Evolutionary conservation across 2,113 vertebrate species (phyloP), one percentile per base, ranked within the genome.

Genomic region (Scophthalmus maximus): DNA sequence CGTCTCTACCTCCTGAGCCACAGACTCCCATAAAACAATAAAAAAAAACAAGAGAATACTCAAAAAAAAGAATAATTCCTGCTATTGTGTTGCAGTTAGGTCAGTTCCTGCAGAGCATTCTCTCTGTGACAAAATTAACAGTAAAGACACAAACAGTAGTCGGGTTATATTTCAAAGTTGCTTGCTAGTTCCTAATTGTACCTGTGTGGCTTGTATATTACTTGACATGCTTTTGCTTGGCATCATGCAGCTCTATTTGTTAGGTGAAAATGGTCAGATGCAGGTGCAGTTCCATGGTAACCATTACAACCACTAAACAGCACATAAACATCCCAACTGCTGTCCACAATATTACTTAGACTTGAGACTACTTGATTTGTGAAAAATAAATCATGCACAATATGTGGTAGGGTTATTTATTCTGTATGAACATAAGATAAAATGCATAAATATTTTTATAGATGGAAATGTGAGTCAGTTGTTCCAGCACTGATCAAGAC

Each of bases 131-230:
- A 40, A 40, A 40, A 15, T 20, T 62, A 60, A 36, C 73, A 63
- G n/a, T 2, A 40, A 29, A 51, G 40, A 75, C 66, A 60, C 46
- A 68, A 73, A 56, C 50, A 52, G 50, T n/a, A n/a, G n/a, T n/a
- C 22, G 26, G 44, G 29, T 3, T 40, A 0, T 17, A 18, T 36
- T 58, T 77, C 42, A 40, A 42, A 76, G 47, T 29, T 53, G 59
- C 51, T 78, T 67, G 65, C 58, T 67, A 38, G 73, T 57, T 36
- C 27, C 23, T 80, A 66, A 76, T 78, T 80, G 62, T 67, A 70
- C 55, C 29, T 68, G 57, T 61, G 47, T 29, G 32, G n/a, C n/a
- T n/a, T n/a, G n/a, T n/a, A n/a, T n/a, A n/a, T n/a, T 11, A 50
- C 32, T 26, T 59, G 40, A 72, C n/a, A n/a, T n/a, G n/a, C n/a